phyloP scores from a whole-genome alignment of 2,888 invertebrate genomes.

The Incurvaria masculella region DNA sequence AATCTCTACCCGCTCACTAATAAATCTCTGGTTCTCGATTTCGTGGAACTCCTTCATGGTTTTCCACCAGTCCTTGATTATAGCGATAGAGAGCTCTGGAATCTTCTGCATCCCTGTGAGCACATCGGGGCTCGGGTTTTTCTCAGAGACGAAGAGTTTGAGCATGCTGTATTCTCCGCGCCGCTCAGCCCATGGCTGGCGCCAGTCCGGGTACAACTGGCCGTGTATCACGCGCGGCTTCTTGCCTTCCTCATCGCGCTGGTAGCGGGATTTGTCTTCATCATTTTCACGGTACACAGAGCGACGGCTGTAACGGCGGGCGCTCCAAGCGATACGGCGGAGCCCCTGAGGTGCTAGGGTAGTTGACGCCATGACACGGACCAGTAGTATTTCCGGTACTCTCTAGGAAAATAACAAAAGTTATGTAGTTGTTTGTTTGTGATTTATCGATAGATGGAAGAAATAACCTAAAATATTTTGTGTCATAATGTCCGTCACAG shows the following conservation, averaged over 20 bases:
- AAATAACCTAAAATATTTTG: too few species aligned
- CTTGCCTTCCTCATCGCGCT: conserved; percentile 31
- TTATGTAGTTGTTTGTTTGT: too few species aligned
- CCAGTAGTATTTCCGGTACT: too few species aligned
- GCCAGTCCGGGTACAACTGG: conserved; percentile 56
- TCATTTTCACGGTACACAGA: conserved; percentile 16
- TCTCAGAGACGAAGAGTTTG: conserved; percentile 45
- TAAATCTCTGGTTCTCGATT: conserved; percentile 58
- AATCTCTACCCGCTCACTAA: conserved; percentile 55
- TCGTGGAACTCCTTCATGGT: conserved; percentile 45
- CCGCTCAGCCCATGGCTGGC: conserved; percentile 58
- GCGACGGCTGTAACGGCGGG: neutral
- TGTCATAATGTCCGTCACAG: too few species aligned
- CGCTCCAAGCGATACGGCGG: too few species aligned
- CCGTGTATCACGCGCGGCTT: conserved; percentile 32
- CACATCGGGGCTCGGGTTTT: conserved; percentile 38
- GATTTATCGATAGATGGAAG: too few species aligned
- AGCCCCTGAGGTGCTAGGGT: too few species aligned
- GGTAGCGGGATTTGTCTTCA: conserved; percentile 33
- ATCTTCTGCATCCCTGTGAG: conserved; percentile 43
- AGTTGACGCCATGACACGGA: too few species aligned
- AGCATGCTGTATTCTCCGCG: conserved; percentile 56
- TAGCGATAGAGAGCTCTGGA: conserved; percentile 47
- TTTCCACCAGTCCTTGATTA: conserved; percentile 56
- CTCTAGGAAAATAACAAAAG: too few species aligned